Conservation (phyloP, 2,113 vertebrate species). For the Salvelinus alpinus region DNA sequence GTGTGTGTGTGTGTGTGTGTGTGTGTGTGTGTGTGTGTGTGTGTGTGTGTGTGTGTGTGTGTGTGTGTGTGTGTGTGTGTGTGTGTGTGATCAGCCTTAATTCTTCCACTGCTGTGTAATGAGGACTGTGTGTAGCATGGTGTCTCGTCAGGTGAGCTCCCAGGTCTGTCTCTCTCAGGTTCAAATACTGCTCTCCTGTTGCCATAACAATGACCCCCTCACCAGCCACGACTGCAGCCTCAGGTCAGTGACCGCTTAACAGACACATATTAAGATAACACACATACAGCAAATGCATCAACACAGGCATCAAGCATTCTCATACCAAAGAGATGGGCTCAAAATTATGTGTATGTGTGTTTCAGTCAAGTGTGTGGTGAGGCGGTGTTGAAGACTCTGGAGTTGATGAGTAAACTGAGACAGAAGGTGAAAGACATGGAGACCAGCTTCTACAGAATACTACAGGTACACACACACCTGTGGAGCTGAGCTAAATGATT, state of each 20-base stretch:
- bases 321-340: no score
- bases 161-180: constrained; percentile 79
- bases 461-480: constrained; percentile 79
- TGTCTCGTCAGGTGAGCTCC: constrained; percentile 73
- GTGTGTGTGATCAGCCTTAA: constrained; percentile 72
- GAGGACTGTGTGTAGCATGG: constrained; percentile 78
- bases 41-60: background rate
- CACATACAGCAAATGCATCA: background rate
- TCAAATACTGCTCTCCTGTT: constrained; percentile 83
- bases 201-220: constrained; percentile 74
- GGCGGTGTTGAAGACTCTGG: constrained; percentile 86
- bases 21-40: no score
- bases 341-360: no score
- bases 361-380: constrained; percentile 85
- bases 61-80: no score
- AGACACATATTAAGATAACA: background rate
- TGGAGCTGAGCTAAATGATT: background rate
- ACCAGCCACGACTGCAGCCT: constrained; percentile 73
- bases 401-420: constrained; percentile 91
- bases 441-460: constrained; percentile 89
- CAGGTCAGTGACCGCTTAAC: constrained; percentile 72
- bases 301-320: no score
- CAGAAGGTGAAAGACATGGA: constrained; percentile 90
- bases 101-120: constrained; percentile 81
- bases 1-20: background rate